Evolutionary conservation across 2,797 vertebrate species (phyloP).

Genomic region (Scleropages formosus): DNA sequence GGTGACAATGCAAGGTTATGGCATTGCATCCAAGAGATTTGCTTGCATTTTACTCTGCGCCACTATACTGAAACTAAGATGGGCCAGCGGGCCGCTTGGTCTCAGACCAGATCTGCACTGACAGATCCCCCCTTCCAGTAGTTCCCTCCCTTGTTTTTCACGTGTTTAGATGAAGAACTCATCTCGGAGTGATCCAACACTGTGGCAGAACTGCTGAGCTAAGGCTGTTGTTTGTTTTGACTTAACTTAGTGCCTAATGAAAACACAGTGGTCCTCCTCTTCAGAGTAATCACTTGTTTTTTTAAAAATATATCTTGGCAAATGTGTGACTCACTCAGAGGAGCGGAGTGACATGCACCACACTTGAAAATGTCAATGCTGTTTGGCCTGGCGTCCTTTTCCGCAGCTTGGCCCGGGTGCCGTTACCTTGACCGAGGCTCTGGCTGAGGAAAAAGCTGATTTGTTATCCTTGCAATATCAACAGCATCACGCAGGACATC

Average conservation of each 20-base stretch:
- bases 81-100: no score
- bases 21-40: no score
- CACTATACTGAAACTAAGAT: no score
- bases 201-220: constrained; percentile 19
- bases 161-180: not conserved
- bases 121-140: not conserved
- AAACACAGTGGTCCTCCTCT: constrained; percentile 17
- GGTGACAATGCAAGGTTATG: no score
- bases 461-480: constrained; percentile 79
- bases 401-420: not conserved
- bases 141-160: not conserved
- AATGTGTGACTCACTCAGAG: not conserved
- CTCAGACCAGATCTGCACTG: no score
- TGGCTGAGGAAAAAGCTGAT: constrained; percentile 44
- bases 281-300: constrained; percentile 3
- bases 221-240: constrained; percentile 16
- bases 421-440: constrained; percentile 2
- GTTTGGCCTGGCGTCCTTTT: not conserved
- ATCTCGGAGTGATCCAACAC: not conserved
- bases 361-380: not conserved
- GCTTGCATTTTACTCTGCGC: no score
- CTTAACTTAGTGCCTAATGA: not conserved
- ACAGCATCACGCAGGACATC: not conserved
- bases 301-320: constrained; percentile 1
- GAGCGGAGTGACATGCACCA: not conserved